Conservation (phyloP, 2,888 invertebrate genomes). For the Oligia strigilis region DNA sequence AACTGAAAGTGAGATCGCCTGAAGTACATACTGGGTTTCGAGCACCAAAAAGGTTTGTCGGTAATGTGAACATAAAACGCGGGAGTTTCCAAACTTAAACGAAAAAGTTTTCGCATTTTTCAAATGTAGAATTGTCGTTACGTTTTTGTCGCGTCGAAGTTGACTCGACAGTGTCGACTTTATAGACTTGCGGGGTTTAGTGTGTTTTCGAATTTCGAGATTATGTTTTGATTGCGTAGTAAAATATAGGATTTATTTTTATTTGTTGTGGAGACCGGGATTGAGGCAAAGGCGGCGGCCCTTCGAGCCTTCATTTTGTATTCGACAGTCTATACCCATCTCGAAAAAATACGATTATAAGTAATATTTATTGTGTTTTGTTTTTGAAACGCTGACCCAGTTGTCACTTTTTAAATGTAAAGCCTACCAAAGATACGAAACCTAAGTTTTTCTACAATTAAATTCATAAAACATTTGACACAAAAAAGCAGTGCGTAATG, state of each 20-base stretch:
- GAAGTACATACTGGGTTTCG: slow-evolving; percentile 69
- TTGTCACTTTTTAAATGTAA: slow-evolving; percentile 2
- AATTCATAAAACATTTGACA: not conserved
- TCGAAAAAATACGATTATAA: slow-evolving; percentile 60
- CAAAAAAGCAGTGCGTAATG: not conserved
- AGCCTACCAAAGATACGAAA: not conserved
- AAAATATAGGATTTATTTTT: slow-evolving; percentile 68
- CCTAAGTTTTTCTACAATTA: not conserved
- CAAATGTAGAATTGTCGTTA: slow-evolving; percentile 79
- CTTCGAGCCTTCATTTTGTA: slow-evolving; percentile 51
- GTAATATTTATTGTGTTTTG: slow-evolving; percentile 59
- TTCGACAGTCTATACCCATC: slow-evolving; percentile 60
- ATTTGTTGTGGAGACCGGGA: slow-evolving; percentile 64
- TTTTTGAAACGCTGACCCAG: slow-evolving; percentile 18
- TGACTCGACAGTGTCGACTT: slow-evolving; percentile 64
- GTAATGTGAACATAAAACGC: slow-evolving; percentile 82
- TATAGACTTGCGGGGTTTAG: slow-evolving; percentile 65
- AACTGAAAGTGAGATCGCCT: slow-evolving; percentile 64
- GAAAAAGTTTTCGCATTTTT: slow-evolving; percentile 83
- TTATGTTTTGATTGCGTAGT: slow-evolving; percentile 70
- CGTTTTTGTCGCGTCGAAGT: slow-evolving; percentile 70
- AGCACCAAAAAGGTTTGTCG: slow-evolving; percentile 79
- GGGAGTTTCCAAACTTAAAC: slow-evolving; percentile 78
- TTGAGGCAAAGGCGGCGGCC: slow-evolving; percentile 48
- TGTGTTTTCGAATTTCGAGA: slow-evolving; percentile 68